Evolutionary conservation across 2,113 vertebrate species (phyloP).

Genomic region (Ahaetulla prasina): DNA sequence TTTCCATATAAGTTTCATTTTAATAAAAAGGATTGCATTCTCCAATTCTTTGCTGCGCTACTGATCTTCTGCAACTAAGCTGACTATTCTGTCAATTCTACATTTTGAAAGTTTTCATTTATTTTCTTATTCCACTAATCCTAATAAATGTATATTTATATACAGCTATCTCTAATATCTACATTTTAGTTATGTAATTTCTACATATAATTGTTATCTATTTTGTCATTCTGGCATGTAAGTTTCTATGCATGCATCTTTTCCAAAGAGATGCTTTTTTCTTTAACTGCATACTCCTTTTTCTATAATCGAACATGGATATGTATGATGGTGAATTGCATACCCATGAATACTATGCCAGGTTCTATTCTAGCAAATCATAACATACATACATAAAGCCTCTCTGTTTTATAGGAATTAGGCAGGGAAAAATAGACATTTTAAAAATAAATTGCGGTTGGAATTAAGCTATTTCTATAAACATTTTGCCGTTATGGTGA

Average conservation of each 20-base stretch:
- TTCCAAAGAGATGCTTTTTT: neutral
- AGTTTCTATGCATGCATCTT: neutral
- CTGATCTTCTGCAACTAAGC: neutral
- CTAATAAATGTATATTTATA: neutral
- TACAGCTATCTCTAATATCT: neutral
- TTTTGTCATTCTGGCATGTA: neutral
- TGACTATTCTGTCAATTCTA: neutral
- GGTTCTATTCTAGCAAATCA: neutral
- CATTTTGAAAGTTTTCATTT: neutral
- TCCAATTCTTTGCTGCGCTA: neutral
- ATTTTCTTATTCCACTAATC: neutral
- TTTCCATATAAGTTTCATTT: neutral
- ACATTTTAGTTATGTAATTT: neutral
- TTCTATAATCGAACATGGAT: neutral
- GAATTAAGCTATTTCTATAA: conserved; percentile 27
- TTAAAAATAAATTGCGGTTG: conserved; percentile 10
- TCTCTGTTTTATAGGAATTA: fast-evolving
- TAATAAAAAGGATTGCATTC: neutral
- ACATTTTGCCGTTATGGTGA: conserved; percentile 14
- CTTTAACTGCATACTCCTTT: neutral
- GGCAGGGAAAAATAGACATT: neutral
- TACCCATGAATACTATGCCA: neutral
- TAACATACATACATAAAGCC: neutral
- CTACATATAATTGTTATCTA: neutral
- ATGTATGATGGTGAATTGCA: neutral